Evolutionary conservation across 2,888 invertebrate genomes (phyloP).

Genomic region (Thera obeliscata): DNA sequence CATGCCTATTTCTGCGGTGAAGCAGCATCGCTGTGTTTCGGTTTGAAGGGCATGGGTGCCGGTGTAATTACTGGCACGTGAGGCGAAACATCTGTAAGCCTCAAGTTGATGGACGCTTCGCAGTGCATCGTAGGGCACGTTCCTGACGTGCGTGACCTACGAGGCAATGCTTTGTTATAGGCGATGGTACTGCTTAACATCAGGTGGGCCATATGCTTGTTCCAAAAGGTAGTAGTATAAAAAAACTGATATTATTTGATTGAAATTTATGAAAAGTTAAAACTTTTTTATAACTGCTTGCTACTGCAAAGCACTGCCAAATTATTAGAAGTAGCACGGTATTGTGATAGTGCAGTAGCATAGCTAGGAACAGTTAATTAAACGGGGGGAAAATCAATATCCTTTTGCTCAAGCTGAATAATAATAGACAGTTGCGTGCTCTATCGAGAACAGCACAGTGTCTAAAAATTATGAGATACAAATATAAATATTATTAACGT

Average conservation of each 20-base stretch:
- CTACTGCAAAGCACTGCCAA: not conserved
- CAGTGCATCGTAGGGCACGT: too few relatives aligned
- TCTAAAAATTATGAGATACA: not conserved
- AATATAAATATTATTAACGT: too few relatives aligned
- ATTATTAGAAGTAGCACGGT: conserved; percentile 1
- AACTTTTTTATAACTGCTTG: not conserved
- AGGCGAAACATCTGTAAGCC: too few relatives aligned
- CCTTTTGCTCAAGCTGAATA: not conserved
- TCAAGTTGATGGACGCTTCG: too few relatives aligned
- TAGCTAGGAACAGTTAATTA: not conserved
- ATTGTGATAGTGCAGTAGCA: not conserved
- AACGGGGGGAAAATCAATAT: not conserved
- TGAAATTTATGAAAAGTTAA: not conserved
- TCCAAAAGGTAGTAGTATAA: not conserved
- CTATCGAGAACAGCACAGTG: not conserved
- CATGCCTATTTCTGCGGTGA: too few relatives aligned
- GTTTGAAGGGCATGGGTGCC: too few relatives aligned
- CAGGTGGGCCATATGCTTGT: too few relatives aligned
- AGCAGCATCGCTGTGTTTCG: too few relatives aligned
- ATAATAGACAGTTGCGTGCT: conserved; percentile 1
- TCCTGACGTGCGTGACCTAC: too few relatives aligned
- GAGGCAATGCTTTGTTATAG: too few relatives aligned
- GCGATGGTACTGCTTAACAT: too few relatives aligned
- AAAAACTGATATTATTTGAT: not conserved
- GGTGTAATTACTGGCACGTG: too few relatives aligned